Evolutionary conservation across 2,888 invertebrate species (phyloP).

Genomic region (Stictocephala bisonia): DNA sequence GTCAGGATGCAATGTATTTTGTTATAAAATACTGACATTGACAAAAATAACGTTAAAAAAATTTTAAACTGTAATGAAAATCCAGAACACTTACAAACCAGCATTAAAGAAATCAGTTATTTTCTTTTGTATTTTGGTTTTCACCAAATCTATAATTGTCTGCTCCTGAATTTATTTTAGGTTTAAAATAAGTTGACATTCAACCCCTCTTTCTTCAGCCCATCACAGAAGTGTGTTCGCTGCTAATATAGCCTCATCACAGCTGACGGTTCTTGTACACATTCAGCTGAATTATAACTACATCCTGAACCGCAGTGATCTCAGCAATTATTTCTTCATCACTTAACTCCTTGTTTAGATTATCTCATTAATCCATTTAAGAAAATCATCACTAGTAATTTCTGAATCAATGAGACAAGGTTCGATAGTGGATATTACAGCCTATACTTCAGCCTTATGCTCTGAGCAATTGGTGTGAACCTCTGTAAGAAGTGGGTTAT

Average conservation of each 20-base stretch:
- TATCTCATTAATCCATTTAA: not conserved
- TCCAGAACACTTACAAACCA: too few relatives aligned
- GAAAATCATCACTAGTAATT: not conserved
- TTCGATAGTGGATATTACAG: not conserved
- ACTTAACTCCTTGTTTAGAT: too few relatives aligned
- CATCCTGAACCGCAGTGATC: not conserved
- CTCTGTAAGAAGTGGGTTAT: conserved; percentile 7
- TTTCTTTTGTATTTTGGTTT: not conserved
- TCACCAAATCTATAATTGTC: not conserved
- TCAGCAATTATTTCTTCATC: not conserved
- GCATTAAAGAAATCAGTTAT: too few relatives aligned
- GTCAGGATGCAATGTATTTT: too few relatives aligned
- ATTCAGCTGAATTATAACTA: not conserved
- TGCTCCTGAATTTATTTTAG: not conserved
- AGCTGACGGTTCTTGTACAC: too few relatives aligned
- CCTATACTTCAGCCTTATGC: not conserved
- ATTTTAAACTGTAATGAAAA: too few relatives aligned
- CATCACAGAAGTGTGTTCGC: not conserved
- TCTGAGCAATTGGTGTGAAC: not conserved
- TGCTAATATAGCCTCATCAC: not conserved
- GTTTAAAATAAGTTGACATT: not conserved
- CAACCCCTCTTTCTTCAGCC: too few relatives aligned
- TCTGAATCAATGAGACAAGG: not conserved
- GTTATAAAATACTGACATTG: too few relatives aligned
- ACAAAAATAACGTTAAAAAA: too few relatives aligned